Base-by-base conservation (phyloP, 2,113 vertebrate genomes). In the Phrynosoma platyrhinos region DNA sequence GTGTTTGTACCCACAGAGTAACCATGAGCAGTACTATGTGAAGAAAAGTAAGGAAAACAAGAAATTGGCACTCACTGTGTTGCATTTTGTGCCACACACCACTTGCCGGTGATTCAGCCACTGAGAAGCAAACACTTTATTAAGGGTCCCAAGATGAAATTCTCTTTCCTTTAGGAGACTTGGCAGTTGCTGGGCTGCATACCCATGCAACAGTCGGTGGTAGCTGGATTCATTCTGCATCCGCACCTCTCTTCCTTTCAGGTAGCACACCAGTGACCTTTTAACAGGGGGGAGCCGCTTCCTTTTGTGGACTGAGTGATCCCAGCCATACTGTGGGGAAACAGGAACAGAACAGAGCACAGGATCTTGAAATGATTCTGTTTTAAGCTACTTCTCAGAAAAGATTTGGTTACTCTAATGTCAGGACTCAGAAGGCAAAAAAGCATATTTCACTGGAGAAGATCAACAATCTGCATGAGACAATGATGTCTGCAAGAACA, bases 101-200 rank as follows among this genome's bases (percentile, higher is more conserved):
- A 99, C 99, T 95, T 99, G 99, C 18, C 98, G 97, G 91, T 99
- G 98, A 95, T 99, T 99, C 92, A 99, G 96, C 99, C 99, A 99
- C 94, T 99, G 99, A 58, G 99, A 99, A 0, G 99, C 99, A 91
- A 99, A 99, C 87, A 99, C 99, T 96, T 99, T 99, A 94, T 99
- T 99, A 69, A 99, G 98, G 25, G 98, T 97, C 82, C 98, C 99
- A 0, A 99, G 97, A 30, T 98, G 97, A 93, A 99, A 99, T 92
- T 99, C 98, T 92, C 97, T 97, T 93, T 99, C 99, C 79, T 97
- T 97, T 58, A 99, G 97, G 86, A 99, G 98, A 88, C 97, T 95
- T 2, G 99, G 99, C 82, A 99, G 97, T 66, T 98, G 97, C 78
- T 98, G 98, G 10, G 99, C 99, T 3, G 98, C 98, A 2, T 98